Percentiles rank a stretch among this genome's conserved stretches.
These are phyloP conservation scores for Ooceraea biroi DNA, from an alignment of 1,140 invertebrate species.

Conservation along the genomic window DNA sequence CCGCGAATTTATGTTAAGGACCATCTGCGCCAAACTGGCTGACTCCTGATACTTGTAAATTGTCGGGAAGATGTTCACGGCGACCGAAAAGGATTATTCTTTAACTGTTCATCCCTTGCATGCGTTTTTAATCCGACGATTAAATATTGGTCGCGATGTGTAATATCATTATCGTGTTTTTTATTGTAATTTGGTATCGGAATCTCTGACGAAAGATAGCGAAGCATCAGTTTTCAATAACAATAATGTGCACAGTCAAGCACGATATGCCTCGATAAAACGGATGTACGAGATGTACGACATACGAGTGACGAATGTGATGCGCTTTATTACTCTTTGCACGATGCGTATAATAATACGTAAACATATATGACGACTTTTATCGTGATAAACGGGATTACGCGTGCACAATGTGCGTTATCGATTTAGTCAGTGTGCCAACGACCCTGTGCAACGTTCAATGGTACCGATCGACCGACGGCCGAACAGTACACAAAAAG, in stretches of 20 bases:
- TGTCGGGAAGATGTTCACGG: not conserved
- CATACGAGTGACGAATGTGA: conserved; percentile 19
- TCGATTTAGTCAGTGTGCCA: conserved; percentile 45
- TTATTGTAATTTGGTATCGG: conserved; percentile 4
- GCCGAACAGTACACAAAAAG: conserved; percentile 57
- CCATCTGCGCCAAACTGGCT: conserved; percentile 67
- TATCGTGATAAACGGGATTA: conserved; percentile 56
- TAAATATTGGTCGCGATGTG: not conserved
- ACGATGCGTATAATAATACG: conserved; percentile 47
- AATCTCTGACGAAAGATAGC: not conserved
- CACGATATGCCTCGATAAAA: conserved; percentile 43
- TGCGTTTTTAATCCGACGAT: not conserved
- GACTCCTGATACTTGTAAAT: conserved; percentile 34
- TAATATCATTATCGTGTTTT: not conserved
- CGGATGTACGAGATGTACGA: conserved; percentile 49
- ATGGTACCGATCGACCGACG: conserved; percentile 8
- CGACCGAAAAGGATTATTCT: conserved; percentile 17
- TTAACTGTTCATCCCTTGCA: not conserved
- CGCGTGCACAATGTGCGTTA: conserved; percentile 55
- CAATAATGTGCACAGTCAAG: conserved; percentile 32
- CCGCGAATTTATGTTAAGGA: conserved; percentile 67
- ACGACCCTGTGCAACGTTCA: conserved; percentile 27
- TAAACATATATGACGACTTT: conserved; percentile 56
- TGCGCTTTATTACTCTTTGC: conserved; percentile 49
- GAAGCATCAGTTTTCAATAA: conserved; percentile 40